These are phyloP conservation scores for Teinopalpus imperialis DNA, from an alignment of 2,888 invertebrate species.

Conservation along the genomic window DNA sequence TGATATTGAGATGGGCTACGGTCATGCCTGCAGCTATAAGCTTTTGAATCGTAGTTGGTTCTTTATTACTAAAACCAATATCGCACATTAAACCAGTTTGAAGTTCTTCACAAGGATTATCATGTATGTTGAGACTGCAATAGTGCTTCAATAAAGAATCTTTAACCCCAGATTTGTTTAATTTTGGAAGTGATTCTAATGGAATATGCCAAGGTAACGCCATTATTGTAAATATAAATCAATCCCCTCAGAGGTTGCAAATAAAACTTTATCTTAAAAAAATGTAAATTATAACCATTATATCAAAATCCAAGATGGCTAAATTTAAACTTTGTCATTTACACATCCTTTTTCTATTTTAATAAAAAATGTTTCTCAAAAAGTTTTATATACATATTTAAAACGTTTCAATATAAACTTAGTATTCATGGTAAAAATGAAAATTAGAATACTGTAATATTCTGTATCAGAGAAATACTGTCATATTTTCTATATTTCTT, in stretches of 20 bases:
- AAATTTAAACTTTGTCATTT: no score
- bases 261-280: no score
- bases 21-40: slow-evolving; percentile 74
- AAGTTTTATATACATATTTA: no score
- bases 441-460: no score
- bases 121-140: slow-evolving; percentile 57
- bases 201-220: slow-evolving; percentile 73
- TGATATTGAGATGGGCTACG: slow-evolving; percentile 67
- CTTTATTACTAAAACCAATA: slow-evolving; percentile 59
- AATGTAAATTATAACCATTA: slow-evolving; percentile 1
- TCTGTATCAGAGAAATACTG: no score
- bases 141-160: slow-evolving; percentile 61
- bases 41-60: slow-evolving; percentile 63
- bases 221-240: slow-evolving; percentile 39
- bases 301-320: neutral
- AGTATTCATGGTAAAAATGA: no score
- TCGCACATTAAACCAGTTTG: slow-evolving; percentile 74
- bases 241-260: no score
- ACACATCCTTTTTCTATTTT: no score
- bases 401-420: no score
- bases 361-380: no score
- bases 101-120: slow-evolving; percentile 64
- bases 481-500: no score
- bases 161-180: slow-evolving; percentile 39
- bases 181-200: slow-evolving; percentile 49